A percentile compares a stretch with the other conserved stretches of the same genome.
Conservation (phyloP, 2,888 invertebrate genomes). For the Resseliella maxima region DNA sequence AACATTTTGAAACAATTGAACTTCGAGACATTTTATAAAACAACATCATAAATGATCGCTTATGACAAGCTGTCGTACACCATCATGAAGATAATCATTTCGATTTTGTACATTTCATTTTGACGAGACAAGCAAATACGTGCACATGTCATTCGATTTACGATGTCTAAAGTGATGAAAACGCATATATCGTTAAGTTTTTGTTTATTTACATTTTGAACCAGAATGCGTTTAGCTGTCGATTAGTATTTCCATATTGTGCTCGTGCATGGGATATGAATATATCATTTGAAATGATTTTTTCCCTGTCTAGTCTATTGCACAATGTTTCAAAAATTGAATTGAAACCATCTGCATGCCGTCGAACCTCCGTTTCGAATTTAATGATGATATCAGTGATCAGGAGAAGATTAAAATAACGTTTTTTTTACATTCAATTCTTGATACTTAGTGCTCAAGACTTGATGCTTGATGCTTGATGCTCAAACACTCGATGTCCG, state of each 20-base stretch:
- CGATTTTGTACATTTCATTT: too few relatives aligned
- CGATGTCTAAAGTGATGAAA: slow-evolving; percentile 23
- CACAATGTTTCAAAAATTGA: background rate
- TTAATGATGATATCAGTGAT: slow-evolving; percentile 34
- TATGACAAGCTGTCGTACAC: slow-evolving; percentile 27
- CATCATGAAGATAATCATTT: slow-evolving; percentile 1
- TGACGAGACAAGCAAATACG: background rate
- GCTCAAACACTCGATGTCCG: background rate
- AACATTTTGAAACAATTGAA: slow-evolving; percentile 18
- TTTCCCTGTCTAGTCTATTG: background rate
- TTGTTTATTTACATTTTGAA: slow-evolving; percentile 45
- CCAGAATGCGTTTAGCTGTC: background rate
- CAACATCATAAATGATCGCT: background rate
- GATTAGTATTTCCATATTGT: background rate
- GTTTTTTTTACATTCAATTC: too few relatives aligned
- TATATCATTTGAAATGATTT: background rate
- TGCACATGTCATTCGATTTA: background rate
- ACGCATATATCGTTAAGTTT: slow-evolving; percentile 32
- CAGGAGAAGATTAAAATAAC: background rate
- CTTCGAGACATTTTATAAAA: background rate
- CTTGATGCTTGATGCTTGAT: background rate
- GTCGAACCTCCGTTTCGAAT: background rate
- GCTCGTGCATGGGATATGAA: background rate
- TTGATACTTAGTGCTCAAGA: background rate
- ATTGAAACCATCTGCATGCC: background rate